Base-by-base conservation (phyloP, 2,888 invertebrate genomes). In the Diadromus collaris region DNA sequence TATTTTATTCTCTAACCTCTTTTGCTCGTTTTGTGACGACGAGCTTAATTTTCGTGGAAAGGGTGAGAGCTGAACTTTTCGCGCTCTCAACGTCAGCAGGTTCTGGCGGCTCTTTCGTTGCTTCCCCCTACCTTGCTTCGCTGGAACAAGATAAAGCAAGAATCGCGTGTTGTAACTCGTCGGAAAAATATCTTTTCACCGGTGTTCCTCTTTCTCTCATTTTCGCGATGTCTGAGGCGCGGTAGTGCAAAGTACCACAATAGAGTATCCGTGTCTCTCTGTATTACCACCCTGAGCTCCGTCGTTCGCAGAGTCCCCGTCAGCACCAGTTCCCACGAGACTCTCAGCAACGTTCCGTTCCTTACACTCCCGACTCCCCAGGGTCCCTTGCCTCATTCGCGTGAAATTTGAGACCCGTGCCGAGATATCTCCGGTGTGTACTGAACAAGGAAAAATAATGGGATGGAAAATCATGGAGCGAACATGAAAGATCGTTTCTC, bases 131-230 rank as follows among this genome's bases (percentile, higher is more conserved):
- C 32, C 56, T 67, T 60, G 44, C 63, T 19, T 70, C 24, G 46
- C 34, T 41, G 44, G 32, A n/a, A 44, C 46, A 32, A 16, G 44
- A 65, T 24, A 64, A 58, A 48, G 21, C 48, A 34, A 54, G 34
- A 19, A 63, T 72, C 51, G 63, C 63, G 29, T 72, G 72, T 24
- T 64, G 10, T 34, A 16, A 29, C 56, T 72, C 72, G 32, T 10
- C 64, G 56, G 69, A 72, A 64, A 58, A 72, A 65, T 64, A 72
- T 72, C 29, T 51, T 72, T 72, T 44, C n/a, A 48, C 29, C 54
- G 24, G 21, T 29, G 54, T 32, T 34, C 38, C 48, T 71, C 19
- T 32, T 21, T 44, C 41, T 61, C 51, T 38, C 41, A 21, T 41
- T 44, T 69, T 19, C 38, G 58, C 27, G 19, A 44, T 13, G n/a